Percentiles rank a stretch among this genome's conserved stretches.
Conservation (phyloP, 2,113 vertebrate species). For the Phalacrocorax aristotelis region DNA sequence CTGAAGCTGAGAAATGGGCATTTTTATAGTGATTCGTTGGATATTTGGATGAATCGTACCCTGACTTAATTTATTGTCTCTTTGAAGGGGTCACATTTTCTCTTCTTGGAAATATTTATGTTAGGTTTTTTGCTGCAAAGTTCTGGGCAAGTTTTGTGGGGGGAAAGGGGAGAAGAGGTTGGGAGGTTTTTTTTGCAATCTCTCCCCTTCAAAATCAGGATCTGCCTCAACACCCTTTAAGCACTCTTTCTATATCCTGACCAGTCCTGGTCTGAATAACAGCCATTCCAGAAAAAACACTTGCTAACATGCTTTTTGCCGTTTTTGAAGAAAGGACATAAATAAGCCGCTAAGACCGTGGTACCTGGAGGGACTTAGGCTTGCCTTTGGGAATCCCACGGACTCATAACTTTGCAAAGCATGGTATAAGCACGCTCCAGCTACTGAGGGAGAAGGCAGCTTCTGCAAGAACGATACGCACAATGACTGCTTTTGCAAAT, state of each 20-base stretch:
- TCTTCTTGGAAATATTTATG: not conserved
- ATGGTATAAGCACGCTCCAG: not conserved
- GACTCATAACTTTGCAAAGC: not conserved
- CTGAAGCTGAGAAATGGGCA: not conserved
- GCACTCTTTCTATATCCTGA: not conserved
- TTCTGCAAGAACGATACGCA: not conserved
- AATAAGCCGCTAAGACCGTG: not conserved
- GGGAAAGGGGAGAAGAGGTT: not conserved
- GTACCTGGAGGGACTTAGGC: not conserved
- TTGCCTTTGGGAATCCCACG: not conserved
- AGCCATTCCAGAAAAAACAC: not conserved
- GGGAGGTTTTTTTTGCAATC: not conserved
- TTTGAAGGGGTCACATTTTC: not conserved
- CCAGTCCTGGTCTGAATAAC: not conserved
- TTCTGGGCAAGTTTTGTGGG: accelerated
- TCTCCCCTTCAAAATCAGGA: not conserved
- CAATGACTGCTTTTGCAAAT: not conserved
- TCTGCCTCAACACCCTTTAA: not conserved
- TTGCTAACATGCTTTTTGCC: accelerated
- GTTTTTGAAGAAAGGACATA: not conserved
- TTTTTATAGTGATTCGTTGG: not conserved
- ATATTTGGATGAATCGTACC: not conserved
- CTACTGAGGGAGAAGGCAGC: not conserved
- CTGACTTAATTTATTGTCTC: not conserved
- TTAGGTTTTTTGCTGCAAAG: not conserved